These are phyloP conservation scores for Zosterops japonicus DNA, from an alignment of 2,113 vertebrate genomes.

Conservation along the genomic window DNA sequence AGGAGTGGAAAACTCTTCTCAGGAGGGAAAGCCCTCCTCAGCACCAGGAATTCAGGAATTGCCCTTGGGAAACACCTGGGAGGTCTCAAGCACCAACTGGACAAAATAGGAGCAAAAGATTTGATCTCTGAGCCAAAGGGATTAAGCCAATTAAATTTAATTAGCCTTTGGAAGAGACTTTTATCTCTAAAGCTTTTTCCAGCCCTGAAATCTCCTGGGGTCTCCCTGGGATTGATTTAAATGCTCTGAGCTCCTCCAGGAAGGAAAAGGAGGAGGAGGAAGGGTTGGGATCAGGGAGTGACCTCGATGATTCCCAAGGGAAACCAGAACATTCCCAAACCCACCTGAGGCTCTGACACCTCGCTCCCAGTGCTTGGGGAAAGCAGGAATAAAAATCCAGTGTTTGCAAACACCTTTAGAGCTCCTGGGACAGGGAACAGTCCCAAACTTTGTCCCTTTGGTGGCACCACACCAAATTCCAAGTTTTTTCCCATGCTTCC, in stretches of 20 bases:
- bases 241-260: not conserved
- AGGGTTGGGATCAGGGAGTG: not conserved
- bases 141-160: conserved; percentile 4
- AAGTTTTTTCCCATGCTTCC: not conserved
- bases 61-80: not conserved
- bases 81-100: not conserved
- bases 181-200: not conserved
- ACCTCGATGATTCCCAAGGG: not conserved
- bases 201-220: not conserved
- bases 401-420: not conserved
- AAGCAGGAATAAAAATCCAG: fast-evolving
- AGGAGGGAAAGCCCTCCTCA: not conserved
- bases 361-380: fast-evolving
- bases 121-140: not conserved
- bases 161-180: conserved; percentile 15
- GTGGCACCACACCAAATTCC: not conserved
- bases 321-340: not conserved
- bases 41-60: not conserved
- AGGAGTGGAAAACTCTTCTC: not conserved
- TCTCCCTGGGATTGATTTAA: not conserved
- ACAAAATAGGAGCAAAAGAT: not conserved
- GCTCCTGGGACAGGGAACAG: not conserved
- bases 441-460: fast-evolving
- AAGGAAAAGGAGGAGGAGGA: not conserved
- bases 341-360: fast-evolving